Percentiles rank a stretch among this genome's conserved stretches.
phyloP scores from a whole-genome alignment of 1,140 invertebrate species.

The Conus ventricosus region DNA sequence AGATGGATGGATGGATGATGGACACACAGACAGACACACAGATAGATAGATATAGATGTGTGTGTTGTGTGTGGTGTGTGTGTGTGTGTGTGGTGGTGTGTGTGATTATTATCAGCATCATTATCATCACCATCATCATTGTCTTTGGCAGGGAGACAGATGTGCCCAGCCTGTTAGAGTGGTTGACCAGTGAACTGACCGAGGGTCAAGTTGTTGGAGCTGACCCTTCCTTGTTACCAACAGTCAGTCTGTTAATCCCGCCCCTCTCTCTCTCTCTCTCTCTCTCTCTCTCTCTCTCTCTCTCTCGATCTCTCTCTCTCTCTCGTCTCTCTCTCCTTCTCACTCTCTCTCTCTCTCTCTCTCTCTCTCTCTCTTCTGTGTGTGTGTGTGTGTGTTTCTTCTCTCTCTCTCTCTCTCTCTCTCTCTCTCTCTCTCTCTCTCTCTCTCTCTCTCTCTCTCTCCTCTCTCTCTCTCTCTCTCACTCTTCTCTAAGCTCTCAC shows the following conservation, averaged over 20 bases:
- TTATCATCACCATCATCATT: too few species aligned
- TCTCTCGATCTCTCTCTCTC: not conserved
- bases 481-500: not conserved
- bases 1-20: too few species aligned
- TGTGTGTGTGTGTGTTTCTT: not conserved
- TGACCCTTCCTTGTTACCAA: conserved; percentile 85
- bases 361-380: not conserved
- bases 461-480: not conserved
- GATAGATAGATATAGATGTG: too few species aligned
- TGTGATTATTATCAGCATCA: too few species aligned
- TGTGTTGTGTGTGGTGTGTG: too few species aligned
- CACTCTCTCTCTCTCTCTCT: not conserved
- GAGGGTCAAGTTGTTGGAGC: conserved; percentile 85
- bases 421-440: not conserved
- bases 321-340: not conserved
- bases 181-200: conserved; percentile 84
- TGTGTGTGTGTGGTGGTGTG: too few species aligned
- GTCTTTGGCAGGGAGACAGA: conserved; percentile 78
- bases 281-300: not conserved
- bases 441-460: not conserved
- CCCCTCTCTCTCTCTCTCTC: not conserved
- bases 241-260: conserved; percentile 70
- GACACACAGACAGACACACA: too few species aligned
- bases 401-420: not conserved
- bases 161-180: conserved; percentile 83